Evolutionary conservation across 1,140 invertebrate genomes (phyloP).

Genomic region (Dendrolimus kikuchii): DNA sequence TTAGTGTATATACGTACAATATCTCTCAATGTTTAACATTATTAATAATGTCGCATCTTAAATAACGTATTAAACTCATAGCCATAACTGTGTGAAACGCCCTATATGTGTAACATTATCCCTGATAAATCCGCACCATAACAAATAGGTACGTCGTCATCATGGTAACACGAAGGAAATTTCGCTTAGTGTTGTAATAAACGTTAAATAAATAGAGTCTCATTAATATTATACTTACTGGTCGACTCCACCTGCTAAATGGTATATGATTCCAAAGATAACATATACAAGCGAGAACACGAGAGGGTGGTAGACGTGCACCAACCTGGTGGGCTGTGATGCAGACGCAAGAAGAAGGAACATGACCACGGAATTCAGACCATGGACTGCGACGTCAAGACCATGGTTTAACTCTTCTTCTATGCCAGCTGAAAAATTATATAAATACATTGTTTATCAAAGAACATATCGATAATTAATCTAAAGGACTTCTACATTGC

Average conservation of each 20-base stretch:
- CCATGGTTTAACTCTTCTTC: constrained; percentile 53
- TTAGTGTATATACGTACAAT: too few species aligned
- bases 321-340: constrained; percentile 78
- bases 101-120: not conserved
- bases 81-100: not conserved
- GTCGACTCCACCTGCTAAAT: constrained; percentile 79
- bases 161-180: too few species aligned
- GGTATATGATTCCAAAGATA: constrained; percentile 82
- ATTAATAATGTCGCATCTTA: too few species aligned
- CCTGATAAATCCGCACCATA: not conserved
- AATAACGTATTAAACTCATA: too few species aligned
- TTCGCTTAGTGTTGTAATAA: too few species aligned
- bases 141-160: too few species aligned
- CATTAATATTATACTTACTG: constrained; percentile 55
- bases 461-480: too few species aligned
- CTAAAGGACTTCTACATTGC: too few species aligned
- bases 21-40: too few species aligned
- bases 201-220: too few species aligned
- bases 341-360: constrained; percentile 79
- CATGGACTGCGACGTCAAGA: constrained; percentile 81
- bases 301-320: constrained; percentile 80
- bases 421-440: constrained; percentile 33
- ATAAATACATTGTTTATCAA: not conserved
- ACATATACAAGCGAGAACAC: constrained; percentile 76
- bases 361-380: constrained; percentile 81